Base-by-base conservation (phyloP, 2,888 invertebrate genomes). In the Acronicta psi region DNA sequence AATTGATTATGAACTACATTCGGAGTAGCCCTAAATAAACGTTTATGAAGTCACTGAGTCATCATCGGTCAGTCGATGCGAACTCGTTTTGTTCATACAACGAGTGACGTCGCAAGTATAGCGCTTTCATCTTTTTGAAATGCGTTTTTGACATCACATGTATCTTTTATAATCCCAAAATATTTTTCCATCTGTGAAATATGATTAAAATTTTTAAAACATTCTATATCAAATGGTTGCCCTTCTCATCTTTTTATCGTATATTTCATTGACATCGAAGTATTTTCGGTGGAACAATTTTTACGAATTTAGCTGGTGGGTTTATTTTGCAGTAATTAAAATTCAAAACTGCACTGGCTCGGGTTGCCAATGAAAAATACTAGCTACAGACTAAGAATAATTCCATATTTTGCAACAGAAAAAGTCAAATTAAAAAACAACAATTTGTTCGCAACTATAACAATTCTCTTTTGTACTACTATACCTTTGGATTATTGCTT, bases 381-480 rank as follows among this genome's bases (percentile, higher is more conserved):
- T 20, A 14, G 54, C 55, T 50, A 69, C 43, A 40, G 14, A 67
- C 18, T 36, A 52, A 52, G 50, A 68, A 52, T 34, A 44, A 45
- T 34, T 43, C 43, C 17, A 36, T 31, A 40, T 16, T 34, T 31
- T 31, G 50, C 41, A 73, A 62, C 55, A 47, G 10, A 59, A 61
- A 42, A 42, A 36, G 37, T 31, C 37, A 54, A 52, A 52, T 45
- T 62, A 60, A 63, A 69, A 54, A 49, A 70, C 61, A 74, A 69
- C 68, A 68, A 54, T 66, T 74, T 77, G 47, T 67, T 69, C 62
- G 49, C 49, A 71, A 60, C 8, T 43, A 47, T 61, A 61, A 74
- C 51, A 61, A 68, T 68, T 67, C 8, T 52, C 34, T 50, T 81
- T 81, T 81, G 82, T 81, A 81, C 79, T 81, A 73, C 63, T 51